Percentiles rank a stretch among this genome's conserved stretches.
These are phyloP conservation scores for Danio albolineatus DNA, from an alignment of 2,797 vertebrate species.

Conservation along the genomic window DNA sequence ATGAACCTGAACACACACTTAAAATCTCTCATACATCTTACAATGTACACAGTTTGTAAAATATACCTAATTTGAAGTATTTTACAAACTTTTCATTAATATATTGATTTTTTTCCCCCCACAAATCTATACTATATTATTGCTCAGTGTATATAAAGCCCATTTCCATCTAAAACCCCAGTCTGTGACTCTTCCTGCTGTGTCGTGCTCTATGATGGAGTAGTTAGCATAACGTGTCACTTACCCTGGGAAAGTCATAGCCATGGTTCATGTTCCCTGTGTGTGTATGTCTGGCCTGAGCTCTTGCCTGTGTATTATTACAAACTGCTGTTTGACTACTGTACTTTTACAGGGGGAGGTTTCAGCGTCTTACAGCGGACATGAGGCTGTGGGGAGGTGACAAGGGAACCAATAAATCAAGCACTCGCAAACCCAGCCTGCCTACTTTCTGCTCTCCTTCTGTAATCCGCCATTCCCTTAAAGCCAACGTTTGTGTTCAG, in stretches of 20 bases:
- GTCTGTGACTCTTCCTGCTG: background rate
- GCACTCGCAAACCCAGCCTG: conserved; percentile 39
- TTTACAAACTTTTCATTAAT: background rate
- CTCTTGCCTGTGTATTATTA: conserved; percentile 41
- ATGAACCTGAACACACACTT: too few species aligned
- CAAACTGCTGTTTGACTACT: conserved; percentile 32
- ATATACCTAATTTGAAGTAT: background rate
- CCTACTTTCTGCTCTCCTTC: conserved; percentile 50
- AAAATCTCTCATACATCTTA: too few species aligned
- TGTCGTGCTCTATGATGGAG: background rate
- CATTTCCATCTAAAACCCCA: background rate
- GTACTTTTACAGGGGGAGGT: conserved; percentile 47
- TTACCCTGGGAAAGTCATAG: conserved; percentile 66
- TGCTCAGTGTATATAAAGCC: background rate
- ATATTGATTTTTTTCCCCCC: background rate
- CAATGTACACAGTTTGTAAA: too few species aligned
- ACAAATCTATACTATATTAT: background rate
- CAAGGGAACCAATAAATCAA: conserved; percentile 58
- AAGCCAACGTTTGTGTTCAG: conserved; percentile 45
- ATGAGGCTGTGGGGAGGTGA: conserved; percentile 57
- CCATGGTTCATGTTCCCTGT: conserved; percentile 56
- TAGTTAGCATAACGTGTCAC: conserved; percentile 59
- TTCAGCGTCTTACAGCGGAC: conserved; percentile 41
- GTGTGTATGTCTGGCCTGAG: conserved; percentile 25
- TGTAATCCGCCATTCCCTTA: conserved; percentile 4